Percentiles rank a stretch among this genome's conserved stretches.
phyloP scores from a whole-genome alignment of 1,140 invertebrate genomes.

The Microplitis demolitor region DNA sequence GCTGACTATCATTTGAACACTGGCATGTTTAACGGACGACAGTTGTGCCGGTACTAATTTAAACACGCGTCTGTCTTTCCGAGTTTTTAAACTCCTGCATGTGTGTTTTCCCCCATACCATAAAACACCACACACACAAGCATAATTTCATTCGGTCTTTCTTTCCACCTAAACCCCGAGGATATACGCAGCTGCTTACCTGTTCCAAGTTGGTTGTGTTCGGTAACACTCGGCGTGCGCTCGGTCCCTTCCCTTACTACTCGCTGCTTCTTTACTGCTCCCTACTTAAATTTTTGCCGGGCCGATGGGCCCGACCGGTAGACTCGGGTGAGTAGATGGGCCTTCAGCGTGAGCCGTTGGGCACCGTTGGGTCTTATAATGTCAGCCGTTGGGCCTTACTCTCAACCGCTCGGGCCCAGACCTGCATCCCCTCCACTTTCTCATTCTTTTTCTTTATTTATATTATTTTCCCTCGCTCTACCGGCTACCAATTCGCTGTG shows the following conservation, averaged over 20 bases:
- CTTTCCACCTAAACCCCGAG: conserved; percentile 10
- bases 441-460: too few species aligned
- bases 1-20: not conserved
- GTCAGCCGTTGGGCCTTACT: too few species aligned
- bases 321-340: too few species aligned
- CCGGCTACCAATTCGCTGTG: too few species aligned
- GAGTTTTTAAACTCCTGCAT: not conserved
- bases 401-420: too few species aligned
- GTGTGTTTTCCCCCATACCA: not conserved
- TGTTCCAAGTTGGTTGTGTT: conserved; percentile 32
- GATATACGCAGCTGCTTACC: conserved; percentile 56
- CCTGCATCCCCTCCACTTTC: too few species aligned
- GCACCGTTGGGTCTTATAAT: too few species aligned
- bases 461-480: too few species aligned
- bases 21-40: conserved; percentile 53
- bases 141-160: not conserved
- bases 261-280: conserved; percentile 1
- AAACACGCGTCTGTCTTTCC: conserved; percentile 55
- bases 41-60: conserved; percentile 62
- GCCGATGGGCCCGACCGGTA: not conserved
- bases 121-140: too few species aligned
- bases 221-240: conserved; percentile 28
- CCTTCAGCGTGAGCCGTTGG: too few species aligned
- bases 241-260: conserved; percentile 9
- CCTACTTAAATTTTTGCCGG: not conserved